Percentiles rank a stretch among this genome's conserved stretches.
Evolutionary conservation across 2,888 invertebrate species (phyloP).

Genomic region (Teleiodes luculella): DNA sequence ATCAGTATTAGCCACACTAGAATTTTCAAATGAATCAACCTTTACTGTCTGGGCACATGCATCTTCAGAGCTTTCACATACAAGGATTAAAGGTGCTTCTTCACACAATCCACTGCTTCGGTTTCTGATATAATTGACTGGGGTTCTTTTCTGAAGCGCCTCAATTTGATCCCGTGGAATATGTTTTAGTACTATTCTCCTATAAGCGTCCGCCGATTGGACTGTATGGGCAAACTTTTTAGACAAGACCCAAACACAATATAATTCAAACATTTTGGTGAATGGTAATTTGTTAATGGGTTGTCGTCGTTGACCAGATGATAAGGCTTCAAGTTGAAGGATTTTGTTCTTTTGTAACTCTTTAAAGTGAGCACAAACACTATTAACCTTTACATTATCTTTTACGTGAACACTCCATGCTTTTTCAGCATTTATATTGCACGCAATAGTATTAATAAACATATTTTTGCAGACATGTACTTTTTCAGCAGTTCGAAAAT

Average conservation of each 20-base stretch:
- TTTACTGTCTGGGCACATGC: no score
- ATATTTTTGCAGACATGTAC: background rate
- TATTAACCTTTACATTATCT: no score
- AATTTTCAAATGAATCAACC: no score
- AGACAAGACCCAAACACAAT: background rate
- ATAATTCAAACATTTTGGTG: background rate
- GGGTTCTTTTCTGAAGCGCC: background rate
- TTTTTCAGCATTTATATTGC: background rate
- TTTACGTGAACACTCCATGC: background rate
- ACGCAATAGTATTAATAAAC: slow-evolving; percentile 1
- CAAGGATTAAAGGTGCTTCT: background rate
- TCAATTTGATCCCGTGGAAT: background rate
- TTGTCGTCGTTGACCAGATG: background rate
- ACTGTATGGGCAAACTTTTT: background rate
- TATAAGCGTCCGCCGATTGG: background rate
- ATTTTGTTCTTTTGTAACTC: background rate
- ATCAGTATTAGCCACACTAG: no score
- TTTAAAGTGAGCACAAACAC: background rate
- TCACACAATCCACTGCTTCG: no score
- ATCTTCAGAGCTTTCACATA: no score
- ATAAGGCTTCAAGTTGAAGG: background rate
- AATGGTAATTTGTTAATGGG: background rate
- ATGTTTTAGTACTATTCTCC: background rate
- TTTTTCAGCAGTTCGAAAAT: background rate
- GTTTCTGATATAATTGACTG: background rate